These are phyloP conservation scores for Cephalopachus bancanus DNA, from an alignment of 2,797 vertebrate genomes.

Conservation along the genomic window DNA sequence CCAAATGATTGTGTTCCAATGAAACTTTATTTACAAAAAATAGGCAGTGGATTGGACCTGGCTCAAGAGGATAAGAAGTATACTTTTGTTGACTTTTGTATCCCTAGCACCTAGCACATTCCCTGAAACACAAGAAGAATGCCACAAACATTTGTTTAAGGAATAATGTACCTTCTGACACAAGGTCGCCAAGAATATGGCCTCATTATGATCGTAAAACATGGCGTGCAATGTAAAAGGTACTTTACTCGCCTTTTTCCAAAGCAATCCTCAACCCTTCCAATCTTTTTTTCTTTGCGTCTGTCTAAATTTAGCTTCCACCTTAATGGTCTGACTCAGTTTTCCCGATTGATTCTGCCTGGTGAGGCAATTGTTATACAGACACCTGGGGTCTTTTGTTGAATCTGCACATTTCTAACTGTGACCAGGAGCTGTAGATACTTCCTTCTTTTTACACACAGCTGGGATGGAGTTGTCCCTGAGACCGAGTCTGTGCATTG, in stretches of 20 bases:
- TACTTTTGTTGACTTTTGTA: not conserved
- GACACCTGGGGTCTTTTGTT: not conserved
- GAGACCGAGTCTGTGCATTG: slow-evolving; percentile 55
- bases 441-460: slow-evolving; percentile 59
- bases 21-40: slow-evolving; percentile 49
- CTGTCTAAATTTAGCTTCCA: not conserved
- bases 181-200: slow-evolving; percentile 6
- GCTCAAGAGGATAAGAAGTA: not conserved
- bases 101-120: not conserved
- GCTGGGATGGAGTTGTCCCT: slow-evolving; percentile 35
- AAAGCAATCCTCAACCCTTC: not conserved
- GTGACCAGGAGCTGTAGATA: not conserved
- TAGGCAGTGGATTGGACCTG: not conserved
- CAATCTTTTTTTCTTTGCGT: slow-evolving; percentile 26
- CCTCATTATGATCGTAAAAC: not conserved
- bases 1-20: slow-evolving; percentile 5
- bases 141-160: slow-evolving; percentile 45
- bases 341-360: not conserved
- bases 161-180: not conserved
- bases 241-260: not conserved
- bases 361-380: not conserved
- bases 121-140: not conserved
- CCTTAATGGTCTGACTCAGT: not conserved
- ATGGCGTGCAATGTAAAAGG: not conserved
- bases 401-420: not conserved